Evolutionary conservation across 2,113 vertebrate species (phyloP), one percentile per base, ranked within the genome.

Genomic region (Galbula dea): DNA sequence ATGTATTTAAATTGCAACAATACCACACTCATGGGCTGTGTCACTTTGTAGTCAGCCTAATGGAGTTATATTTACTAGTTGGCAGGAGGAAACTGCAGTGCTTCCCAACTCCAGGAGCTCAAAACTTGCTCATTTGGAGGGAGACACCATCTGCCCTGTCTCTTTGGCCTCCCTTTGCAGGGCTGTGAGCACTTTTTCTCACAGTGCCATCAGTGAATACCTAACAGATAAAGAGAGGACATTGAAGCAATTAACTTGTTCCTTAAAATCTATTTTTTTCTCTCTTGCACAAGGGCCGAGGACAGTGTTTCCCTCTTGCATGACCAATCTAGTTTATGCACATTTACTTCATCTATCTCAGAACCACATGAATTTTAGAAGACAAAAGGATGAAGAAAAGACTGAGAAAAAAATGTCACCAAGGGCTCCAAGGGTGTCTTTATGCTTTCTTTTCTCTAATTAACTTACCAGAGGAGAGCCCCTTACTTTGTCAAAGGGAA

Each of bases 31-130:
- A 87, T 10, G 37, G 82, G 41, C 58, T 79, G 27, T 84, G 43
- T 91, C 48, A 51, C 0, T 0, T 71, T 72, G 57, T 54, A 87
- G 39, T 68, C 87, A 84, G 13, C 61, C 86, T 3, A 0, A 0
- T 69, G 46, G 34, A 82, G 21, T 73, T 51, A 16, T 55, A 45
- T 27, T 80, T 86, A 23, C 59, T 51, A 30, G 46, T 66, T 58
- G 22, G 7, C 23, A 52, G 41, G 10, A 76, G 29, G 51, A 87
- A 57, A 45, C 13, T 32, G 61, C 41, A 54, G 21, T 20, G 29
- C 21, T 27, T 7, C 2, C 10, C 18, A 66, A 16, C 29, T 67
- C 46, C 34, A 39, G 54, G 43, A 83, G 9, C 49, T 65, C 11
- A 73, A 57, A 81, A 34, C 8, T n/a, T 61, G 5, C 30, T 41